Evolutionary conservation across 2,888 invertebrate species (phyloP), one percentile per base, ranked within the genome.

Genomic region (Piscicola geometra): DNA sequence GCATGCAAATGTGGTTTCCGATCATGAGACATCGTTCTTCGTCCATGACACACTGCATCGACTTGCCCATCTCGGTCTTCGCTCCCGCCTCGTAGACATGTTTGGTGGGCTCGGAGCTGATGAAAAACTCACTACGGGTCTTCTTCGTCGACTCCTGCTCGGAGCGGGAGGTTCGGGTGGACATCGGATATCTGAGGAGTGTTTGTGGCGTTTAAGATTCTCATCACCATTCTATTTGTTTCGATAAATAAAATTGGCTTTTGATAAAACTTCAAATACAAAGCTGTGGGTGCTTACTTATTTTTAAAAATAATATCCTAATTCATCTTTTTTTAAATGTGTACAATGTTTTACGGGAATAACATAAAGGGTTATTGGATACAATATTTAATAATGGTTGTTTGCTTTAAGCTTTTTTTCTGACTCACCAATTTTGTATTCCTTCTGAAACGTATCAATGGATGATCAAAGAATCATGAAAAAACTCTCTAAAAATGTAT

Each of bases 1-100:
- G 50, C 67, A 66, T 70, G 68, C 64, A 75, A 41, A 76, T 76
- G 76, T 73, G 72, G 66, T 74, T 70, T 15, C 75, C 74, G 67
- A 75, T 56, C 25, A 28, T 76, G 35, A 36, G 52, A 47, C 72
- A 74, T 2, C 70, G 52, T 41, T 76, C 75, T 35, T 73, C 73
- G 60, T 73, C 73, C 73, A 73, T 73, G 52, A 73, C 73, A 73
- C 73, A 73, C 52, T 73, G 73, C 64, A 73, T 33, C 18, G 60
- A 28, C 56, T 52, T 56, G 73, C 32, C 56, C 32, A 30, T 35
- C 28, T 28, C 41, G 9, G 41, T 28, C n/a, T 28, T 28, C 33
- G 60, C 15, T 18, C 56, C 52, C 21, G 30, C 67, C 21, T 73
- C 73, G 52, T 73, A 60, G 47, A n/a, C 35, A 41, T 47, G 56